Percentiles rank a stretch among this genome's conserved stretches.
Conservation (phyloP, 2,113 vertebrate species). For the Odontesthes bonariensis region DNA sequence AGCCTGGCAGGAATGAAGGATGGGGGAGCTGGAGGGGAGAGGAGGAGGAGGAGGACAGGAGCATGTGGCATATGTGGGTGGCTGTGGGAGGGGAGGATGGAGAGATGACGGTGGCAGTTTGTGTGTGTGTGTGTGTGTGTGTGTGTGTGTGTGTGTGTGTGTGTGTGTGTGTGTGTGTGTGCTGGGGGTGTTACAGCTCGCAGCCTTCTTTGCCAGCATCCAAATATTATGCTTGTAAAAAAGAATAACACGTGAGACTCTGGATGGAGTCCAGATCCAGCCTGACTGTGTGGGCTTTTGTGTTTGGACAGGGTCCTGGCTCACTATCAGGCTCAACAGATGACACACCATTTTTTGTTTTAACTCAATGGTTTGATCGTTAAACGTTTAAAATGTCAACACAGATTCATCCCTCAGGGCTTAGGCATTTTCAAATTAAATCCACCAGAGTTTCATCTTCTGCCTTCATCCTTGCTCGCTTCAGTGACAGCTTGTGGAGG, state of each 20-base stretch:
- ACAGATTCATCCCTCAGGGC: not conserved
- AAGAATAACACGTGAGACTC: conserved; percentile 48
- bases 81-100: conserved; percentile 48
- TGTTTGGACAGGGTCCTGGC: conserved; percentile 7
- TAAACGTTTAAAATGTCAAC: not conserved
- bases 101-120: conserved; percentile 50
- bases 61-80: conserved; percentile 80
- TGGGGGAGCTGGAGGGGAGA: conserved; percentile 36
- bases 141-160: conserved; percentile 31
- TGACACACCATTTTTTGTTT: conserved; percentile 21
- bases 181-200: conserved; percentile 35
- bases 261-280: conserved; percentile 52
- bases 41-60: conserved; percentile 54
- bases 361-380: not conserved
- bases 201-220: conserved; percentile 61
- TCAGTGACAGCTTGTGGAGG: conserved; percentile 22
- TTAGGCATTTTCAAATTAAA: not conserved
- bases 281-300: conserved; percentile 3
- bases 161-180: conserved; percentile 47
- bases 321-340: conserved; percentile 41
- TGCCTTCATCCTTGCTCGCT: not conserved
- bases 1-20: conserved; percentile 78
- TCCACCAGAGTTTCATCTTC: not conserved
- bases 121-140: conserved; percentile 42
- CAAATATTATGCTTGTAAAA: conserved; percentile 74